Conservation (phyloP, 2,113 vertebrate species). For the Rhinoptilus africanus region DNA sequence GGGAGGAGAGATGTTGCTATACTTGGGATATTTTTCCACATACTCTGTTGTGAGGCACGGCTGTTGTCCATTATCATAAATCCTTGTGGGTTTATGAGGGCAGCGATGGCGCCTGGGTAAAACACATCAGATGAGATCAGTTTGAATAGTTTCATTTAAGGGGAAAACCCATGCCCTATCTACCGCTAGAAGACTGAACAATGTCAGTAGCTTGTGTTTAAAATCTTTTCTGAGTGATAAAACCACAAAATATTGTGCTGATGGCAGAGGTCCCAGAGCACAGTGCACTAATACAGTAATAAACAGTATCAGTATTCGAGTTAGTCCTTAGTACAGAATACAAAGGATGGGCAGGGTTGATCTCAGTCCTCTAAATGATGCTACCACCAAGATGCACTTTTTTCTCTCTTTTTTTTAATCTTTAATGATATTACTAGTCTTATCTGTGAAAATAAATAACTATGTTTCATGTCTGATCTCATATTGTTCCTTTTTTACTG, state of each 20-base stretch:
- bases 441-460: not conserved
- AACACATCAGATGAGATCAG: not conserved
- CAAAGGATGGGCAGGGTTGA: not conserved
- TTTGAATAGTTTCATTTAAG: not conserved
- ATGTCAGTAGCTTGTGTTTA: not conserved
- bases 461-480: not conserved
- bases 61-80: conserved; percentile 66
- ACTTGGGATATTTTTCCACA: conserved; percentile 77
- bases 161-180: not conserved
- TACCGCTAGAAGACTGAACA: not conserved
- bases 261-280: not conserved
- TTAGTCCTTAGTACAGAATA: not conserved
- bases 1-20: conserved; percentile 67
- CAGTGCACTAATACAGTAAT: not conserved
- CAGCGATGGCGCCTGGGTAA: conserved; percentile 81
- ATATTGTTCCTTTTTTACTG: not conserved
- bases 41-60: conserved; percentile 75
- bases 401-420: not conserved
- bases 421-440: not conserved
- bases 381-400: not conserved
- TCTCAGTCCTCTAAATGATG: not conserved
- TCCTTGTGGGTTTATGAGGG: conserved; percentile 66
- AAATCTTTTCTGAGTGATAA: not conserved
- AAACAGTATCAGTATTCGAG: not conserved
- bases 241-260: not conserved